These are phyloP conservation scores for Popillia japonica DNA, from an alignment of 1,140 invertebrate genomes.

Conservation along the genomic window DNA sequence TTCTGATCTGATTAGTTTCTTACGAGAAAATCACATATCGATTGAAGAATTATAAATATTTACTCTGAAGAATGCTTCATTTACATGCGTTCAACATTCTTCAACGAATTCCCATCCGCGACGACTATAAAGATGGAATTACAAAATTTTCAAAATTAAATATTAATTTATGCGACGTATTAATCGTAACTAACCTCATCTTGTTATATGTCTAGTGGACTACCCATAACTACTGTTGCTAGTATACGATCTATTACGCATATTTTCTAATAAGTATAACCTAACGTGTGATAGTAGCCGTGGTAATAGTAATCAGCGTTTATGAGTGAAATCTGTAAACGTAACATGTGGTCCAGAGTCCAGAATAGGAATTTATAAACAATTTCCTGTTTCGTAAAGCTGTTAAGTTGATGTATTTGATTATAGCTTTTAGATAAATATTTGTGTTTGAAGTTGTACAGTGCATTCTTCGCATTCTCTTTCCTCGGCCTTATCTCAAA, in stretches of 20 bases:
- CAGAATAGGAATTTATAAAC: conserved; percentile 40
- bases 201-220: too few species aligned
- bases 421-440: conserved; percentile 42
- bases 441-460: conserved; percentile 40
- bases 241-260: not conserved
- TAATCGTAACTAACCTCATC: not conserved
- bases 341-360: conserved; percentile 19
- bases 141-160: not conserved
- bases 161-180: not conserved
- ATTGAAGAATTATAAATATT: too few species aligned
- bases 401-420: conserved; percentile 41
- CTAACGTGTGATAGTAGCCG: not conserved
- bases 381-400: conserved; percentile 43
- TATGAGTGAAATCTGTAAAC: conserved; percentile 32
- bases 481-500: conserved; percentile 28
- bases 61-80: too few species aligned
- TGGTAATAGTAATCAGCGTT: not conserved
- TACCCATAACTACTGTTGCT: not conserved
- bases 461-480: conserved; percentile 41
- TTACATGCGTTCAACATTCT: too few species aligned
- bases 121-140: not conserved
- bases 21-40: too few species aligned
- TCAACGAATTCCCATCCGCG: too few species aligned
- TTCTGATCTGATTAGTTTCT: too few species aligned
- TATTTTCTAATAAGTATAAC: conserved; percentile 1